Evolutionary conservation across 2,113 vertebrate genomes (phyloP), one percentile per base, ranked within the genome.

Genomic region (Camelus bactrianus): DNA sequence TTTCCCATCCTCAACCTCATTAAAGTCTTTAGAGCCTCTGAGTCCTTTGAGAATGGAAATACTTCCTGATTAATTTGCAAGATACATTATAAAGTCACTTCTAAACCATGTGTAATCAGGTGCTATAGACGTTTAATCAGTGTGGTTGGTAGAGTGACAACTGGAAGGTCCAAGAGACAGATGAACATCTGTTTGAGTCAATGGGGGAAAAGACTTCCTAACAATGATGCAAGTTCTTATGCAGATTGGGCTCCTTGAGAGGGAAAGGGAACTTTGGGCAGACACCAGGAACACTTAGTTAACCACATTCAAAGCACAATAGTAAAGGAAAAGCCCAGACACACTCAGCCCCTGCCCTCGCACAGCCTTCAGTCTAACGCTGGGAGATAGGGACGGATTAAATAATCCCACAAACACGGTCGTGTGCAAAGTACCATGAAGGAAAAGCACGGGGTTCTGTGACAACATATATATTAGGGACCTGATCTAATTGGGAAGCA

Each of bases 31-130:
- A 84, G 60, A 50, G 48, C 22, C n/a, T 67, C 46, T 62, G 82
- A 70, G 30, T 93, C 67, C 62, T 93, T n/a, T 89, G 79, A 89
- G n/a, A 93, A 93, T 54, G 6, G 60, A 93, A 92, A 81, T 42
- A 72, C 30, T 70, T 96, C 38, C 67, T 62, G 26, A 83, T 84
- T 84, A 72, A 88, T 64, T 72, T 90, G 20, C 81, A 15, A 76
- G 28, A 50, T 82, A 15, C 50, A 20, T 90, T 67, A 46, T n/a
- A 84, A 94, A 26, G 48, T 93, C 46, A 87, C 24, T 75, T 69
- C 83, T 77, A 88, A 97, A 67, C 4, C 4, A 6, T 30, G 3
- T 24, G n/a, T 46, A 88, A 69, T 82, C 80, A 82, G 48, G 24
- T 70, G 19, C 60, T 64, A 11, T 24, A 72, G 52, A 76, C 6